Conservation (phyloP, 2,888 invertebrate genomes). For the Cotesia congregata region DNA sequence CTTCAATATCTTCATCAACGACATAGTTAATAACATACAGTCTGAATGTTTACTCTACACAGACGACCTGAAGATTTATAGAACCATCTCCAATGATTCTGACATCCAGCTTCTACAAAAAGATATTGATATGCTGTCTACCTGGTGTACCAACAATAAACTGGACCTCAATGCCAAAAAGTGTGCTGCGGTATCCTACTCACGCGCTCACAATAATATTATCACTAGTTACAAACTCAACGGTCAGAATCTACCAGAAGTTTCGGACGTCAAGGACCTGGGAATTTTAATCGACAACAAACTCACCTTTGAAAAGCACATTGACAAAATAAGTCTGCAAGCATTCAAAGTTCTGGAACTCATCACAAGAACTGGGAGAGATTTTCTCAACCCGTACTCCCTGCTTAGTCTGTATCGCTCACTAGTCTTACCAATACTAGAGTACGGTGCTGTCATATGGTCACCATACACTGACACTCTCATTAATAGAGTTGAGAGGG, state of each 20-base stretch:
- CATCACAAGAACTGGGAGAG: too few relatives aligned
- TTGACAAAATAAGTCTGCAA: too few relatives aligned
- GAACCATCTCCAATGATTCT: not conserved
- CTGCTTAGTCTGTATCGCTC: too few relatives aligned
- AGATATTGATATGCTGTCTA: not conserved
- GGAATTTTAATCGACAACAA: not conserved
- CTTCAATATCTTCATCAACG: not conserved
- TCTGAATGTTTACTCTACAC: not conserved
- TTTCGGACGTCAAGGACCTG: not conserved
- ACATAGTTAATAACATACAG: not conserved
- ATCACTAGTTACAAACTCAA: not conserved
- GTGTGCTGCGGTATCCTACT: not conserved
- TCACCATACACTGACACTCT: too few relatives aligned
- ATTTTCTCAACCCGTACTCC: too few relatives aligned
- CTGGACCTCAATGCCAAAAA: not conserved
- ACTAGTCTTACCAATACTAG: too few relatives aligned
- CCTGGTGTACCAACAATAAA: slow-evolving; percentile 3
- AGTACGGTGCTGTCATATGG: too few relatives aligned
- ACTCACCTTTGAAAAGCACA: not conserved
- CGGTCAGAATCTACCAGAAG: not conserved
- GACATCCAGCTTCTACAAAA: not conserved
- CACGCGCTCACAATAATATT: not conserved
- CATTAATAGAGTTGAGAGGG: too few relatives aligned
- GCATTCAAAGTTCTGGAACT: too few relatives aligned
- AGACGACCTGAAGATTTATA: slow-evolving; percentile 7